These are phyloP conservation scores for Strigops habroptila DNA, from an alignment of 2,113 vertebrate species.

Conservation along the genomic window DNA sequence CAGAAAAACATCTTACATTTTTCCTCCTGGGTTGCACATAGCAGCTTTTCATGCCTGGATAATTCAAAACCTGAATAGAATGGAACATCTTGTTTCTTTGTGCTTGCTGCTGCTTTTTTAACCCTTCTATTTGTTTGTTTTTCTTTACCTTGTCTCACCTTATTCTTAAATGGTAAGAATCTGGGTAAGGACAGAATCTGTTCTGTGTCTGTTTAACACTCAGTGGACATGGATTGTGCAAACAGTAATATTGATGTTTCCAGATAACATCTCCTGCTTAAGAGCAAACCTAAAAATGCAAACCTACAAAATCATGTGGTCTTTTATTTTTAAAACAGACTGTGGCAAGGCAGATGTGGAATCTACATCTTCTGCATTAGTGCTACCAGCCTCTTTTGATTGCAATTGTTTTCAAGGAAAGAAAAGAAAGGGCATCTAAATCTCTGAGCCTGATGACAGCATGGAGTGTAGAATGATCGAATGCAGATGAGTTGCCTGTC, in stretches of 20 bases:
- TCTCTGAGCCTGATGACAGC: not conserved
- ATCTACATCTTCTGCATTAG: not conserved
- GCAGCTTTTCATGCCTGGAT: not conserved
- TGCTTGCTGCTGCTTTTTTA: not conserved
- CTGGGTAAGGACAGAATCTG: not conserved
- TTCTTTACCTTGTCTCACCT: not conserved
- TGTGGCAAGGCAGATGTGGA: not conserved
- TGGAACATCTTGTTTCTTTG: not conserved
- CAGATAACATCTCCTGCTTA: not conserved
- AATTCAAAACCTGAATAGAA: conserved; percentile 12
- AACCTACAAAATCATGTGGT: not conserved
- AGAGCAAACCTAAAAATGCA: not conserved
- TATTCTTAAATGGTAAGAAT: not conserved
- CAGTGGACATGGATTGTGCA: not conserved
- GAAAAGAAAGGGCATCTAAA: not conserved
- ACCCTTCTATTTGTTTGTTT: not conserved
- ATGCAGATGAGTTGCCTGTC: not conserved
- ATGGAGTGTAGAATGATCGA: not conserved
- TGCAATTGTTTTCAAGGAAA: not conserved
- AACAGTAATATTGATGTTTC: not conserved
- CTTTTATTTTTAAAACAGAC: not conserved
- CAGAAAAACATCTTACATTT: not conserved
- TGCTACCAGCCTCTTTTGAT: not conserved
- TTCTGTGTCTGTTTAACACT: not conserved
- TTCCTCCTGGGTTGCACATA: not conserved